Conservation (phyloP, 2,797 vertebrate species). For the Pipistrellus pipistrellus region DNA sequence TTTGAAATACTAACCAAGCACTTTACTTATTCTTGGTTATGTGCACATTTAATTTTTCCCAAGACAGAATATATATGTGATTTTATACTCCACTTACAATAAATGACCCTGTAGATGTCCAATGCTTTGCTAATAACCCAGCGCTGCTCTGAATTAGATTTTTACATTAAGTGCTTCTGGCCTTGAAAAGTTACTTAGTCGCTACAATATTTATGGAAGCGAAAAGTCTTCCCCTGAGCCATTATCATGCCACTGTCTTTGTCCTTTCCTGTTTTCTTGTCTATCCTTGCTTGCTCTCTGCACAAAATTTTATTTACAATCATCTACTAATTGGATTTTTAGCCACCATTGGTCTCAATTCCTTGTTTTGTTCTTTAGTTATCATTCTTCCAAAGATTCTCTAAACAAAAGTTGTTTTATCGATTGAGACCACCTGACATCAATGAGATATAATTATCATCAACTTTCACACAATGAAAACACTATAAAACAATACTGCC, state of each 20-base stretch:
- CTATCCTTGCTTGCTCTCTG: background rate
- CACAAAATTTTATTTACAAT: background rate
- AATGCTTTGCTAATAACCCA: background rate
- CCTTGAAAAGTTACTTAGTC: background rate
- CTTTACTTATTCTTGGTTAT: background rate
- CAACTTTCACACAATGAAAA: background rate
- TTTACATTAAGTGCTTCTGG: background rate
- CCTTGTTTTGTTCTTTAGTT: background rate
- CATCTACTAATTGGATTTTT: background rate
- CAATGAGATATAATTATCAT: background rate
- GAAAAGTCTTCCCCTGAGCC: background rate
- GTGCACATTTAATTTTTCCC: background rate
- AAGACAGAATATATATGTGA: background rate
- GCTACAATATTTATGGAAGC: background rate
- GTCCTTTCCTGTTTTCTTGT: background rate
- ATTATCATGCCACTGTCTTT: background rate
- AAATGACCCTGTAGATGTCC: background rate
- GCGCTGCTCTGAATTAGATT: background rate
- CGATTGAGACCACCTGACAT: background rate
- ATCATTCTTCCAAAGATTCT: background rate
- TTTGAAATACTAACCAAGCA: background rate
- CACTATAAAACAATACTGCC: background rate
- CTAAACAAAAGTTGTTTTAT: slow-evolving; percentile 2
- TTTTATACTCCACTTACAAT: background rate
- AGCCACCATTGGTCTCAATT: background rate